Percentiles rank a stretch among this genome's conserved stretches.
These are phyloP conservation scores for Myripristis murdjan DNA, from an alignment of 2,797 vertebrate genomes.

Conservation along the genomic window DNA sequence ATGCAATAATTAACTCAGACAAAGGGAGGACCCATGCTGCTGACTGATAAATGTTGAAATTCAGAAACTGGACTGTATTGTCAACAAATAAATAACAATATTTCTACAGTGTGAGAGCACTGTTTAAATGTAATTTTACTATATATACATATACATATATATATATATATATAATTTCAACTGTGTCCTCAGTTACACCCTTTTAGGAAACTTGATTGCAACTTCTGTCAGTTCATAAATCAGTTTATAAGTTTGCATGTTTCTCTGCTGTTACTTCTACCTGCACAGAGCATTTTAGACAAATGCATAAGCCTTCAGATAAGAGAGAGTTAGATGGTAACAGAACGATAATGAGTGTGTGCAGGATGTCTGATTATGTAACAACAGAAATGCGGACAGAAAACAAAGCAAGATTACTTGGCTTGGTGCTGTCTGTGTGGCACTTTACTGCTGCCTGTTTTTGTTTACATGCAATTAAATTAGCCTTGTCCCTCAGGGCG, in stretches of 20 bases:
- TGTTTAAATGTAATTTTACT: no score
- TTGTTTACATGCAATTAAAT: slow-evolving; percentile 71
- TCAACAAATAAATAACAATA: no score
- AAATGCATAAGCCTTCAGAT: slow-evolving; percentile 39
- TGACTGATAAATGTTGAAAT: no score
- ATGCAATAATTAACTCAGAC: no score
- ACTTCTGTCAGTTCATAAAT: slow-evolving; percentile 7
- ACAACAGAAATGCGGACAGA: slow-evolving; percentile 39
- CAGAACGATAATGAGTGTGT: slow-evolving; percentile 54
- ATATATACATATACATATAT: no score
- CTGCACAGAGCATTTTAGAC: slow-evolving; percentile 19
- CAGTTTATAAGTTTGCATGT: neutral
- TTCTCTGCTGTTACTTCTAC: slow-evolving; percentile 18
- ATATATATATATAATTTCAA: no score
- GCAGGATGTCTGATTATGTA: slow-evolving; percentile 56
- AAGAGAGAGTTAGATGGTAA: slow-evolving; percentile 35
- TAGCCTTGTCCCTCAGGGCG: slow-evolving; percentile 54
- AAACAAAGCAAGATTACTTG: slow-evolving; percentile 46
- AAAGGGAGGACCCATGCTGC: no score
- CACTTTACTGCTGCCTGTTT: slow-evolving; percentile 57
- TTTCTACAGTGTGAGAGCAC: no score
- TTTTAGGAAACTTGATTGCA: no score
- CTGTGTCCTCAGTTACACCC: no score
- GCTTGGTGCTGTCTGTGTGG: slow-evolving; percentile 40
- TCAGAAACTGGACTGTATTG: no score